These are phyloP conservation scores for Periophthalmodon schlosseri DNA, from an alignment of 2,113 vertebrate species.

Conservation along the genomic window DNA sequence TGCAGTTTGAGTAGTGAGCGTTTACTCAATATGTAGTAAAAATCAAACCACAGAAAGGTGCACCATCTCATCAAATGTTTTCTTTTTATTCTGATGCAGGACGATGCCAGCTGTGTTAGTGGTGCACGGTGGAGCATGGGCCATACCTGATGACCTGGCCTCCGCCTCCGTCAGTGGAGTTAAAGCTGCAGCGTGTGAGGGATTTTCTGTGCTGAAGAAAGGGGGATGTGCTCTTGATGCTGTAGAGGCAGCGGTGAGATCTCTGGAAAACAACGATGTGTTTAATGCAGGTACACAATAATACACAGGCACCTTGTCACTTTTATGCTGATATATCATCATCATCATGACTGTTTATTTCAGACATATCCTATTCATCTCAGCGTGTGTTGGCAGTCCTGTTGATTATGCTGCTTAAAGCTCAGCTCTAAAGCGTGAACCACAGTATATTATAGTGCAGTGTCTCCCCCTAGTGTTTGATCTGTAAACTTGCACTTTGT, in stretches of 20 bases:
- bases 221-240: conserved; percentile 65
- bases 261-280: conserved; percentile 68
- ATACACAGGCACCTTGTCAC: not conserved
- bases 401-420: not conserved
- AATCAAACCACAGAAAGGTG: not conserved
- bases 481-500: not conserved
- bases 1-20: no score
- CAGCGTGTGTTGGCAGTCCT: not conserved
- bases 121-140: conserved; percentile 78
- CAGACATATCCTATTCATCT: not conserved
- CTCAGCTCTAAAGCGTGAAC: not conserved
- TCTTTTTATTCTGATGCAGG: conserved; percentile 23
- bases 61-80: not conserved
- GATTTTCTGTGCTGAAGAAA: conserved; percentile 53
- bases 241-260: conserved; percentile 70
- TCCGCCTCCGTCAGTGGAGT: conserved; percentile 63
- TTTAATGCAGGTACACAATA: conserved; percentile 68
- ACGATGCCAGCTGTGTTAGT: conserved; percentile 72
- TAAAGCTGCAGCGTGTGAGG: conserved; percentile 57
- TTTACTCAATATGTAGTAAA: not conserved
- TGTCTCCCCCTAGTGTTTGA: conserved; percentile 54
- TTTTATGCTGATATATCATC: not conserved
- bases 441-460: not conserved
- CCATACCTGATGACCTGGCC: conserved; percentile 62
- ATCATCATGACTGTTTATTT: not conserved